phyloP scores from a whole-genome alignment of 1,140 invertebrate species.

The Vanessa atalanta region DNA sequence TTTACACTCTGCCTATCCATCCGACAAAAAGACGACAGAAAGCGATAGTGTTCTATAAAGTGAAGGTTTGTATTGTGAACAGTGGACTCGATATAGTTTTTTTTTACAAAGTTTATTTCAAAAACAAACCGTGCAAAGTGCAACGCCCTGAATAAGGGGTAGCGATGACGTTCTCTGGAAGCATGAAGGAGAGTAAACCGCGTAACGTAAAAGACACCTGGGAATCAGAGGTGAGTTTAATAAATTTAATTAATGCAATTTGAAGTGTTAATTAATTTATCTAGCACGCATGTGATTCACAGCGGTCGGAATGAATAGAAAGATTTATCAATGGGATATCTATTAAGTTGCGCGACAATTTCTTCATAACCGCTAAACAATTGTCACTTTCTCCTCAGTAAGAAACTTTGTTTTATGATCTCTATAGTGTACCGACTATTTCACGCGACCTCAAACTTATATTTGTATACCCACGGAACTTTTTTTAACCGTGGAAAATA shows the following conservation, averaged over 20 bases:
- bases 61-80: conserved; percentile 40
- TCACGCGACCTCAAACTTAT: neutral
- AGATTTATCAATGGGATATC: conserved; percentile 53
- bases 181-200: conserved; percentile 73
- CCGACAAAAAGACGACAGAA: conserved; percentile 59
- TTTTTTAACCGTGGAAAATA: too few species aligned
- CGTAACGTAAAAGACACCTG: conserved; percentile 67
- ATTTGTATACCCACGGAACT: too few species aligned
- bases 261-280: conserved; percentile 47
- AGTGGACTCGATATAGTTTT: conserved; percentile 35
- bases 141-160: conserved; percentile 53
- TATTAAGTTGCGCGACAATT: conserved; percentile 59
- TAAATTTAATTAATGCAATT: neutral
- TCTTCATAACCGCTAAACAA: conserved; percentile 42
- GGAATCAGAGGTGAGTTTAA: conserved; percentile 70
- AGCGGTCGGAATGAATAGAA: conserved; percentile 51
- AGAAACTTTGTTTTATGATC: conserved; percentile 26
- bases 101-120: neutral
- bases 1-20: conserved; percentile 52
- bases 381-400: conserved; percentile 55
- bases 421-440: conserved; percentile 3
- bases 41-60: conserved; percentile 61
- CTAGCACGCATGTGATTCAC: conserved; percentile 55
- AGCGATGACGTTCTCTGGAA: conserved; percentile 72
- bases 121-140: conserved; percentile 53